Base-by-base conservation (phyloP, 2,113 vertebrate genomes). In the Tichodroma muraria region DNA sequence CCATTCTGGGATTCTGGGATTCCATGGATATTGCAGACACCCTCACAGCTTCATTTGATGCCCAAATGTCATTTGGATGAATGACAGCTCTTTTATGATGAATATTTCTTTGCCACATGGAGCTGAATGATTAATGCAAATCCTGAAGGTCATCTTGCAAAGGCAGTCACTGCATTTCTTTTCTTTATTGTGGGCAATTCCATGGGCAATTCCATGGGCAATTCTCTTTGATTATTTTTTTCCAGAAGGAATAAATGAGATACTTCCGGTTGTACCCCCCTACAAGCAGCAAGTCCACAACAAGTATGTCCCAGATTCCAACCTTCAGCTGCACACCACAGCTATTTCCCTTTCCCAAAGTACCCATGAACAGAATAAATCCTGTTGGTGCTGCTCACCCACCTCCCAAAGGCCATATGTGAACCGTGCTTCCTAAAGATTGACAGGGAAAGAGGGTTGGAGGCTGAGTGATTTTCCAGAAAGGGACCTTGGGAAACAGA, bases 121-220 rank as follows among this genome's bases (percentile, higher is more conserved):
- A 65, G 38, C 9, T 40, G 52, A 69, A 42, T 18, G 17, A 45
- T 44, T 50, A 42, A 33, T 44, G 15, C 21, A 70, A 27, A 33
- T 40, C 44, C 13, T 38, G 23, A 25, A 75, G 80, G 56, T 84
- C 60, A 66, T 16, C 42, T 30, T 78, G 56, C 33, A 78, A 78
- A 69, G 8, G 17, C 33, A 78, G 33, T 38, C 31, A 12, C 50
- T 83, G 31, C 53, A n/a, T 31, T 89, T 84, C 24, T 23, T 52
- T 35, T 19, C n/a, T 68, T 72, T 18, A 27, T 25, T 44, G 42
- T 38, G 47, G 23, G 6, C 5, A 72, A 11, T 42, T 84, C 42
- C 14, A 25, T 1, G 19, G 31, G 19, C 1, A n/a, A n/a, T n/a
- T n/a, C n/a, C n/a, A n/a, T 38, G 47, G 23, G 6, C 5, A 1